Evolutionary conservation across 2,888 invertebrate species (phyloP), one percentile per base, ranked within the genome.

Genomic region (Drosophila prostipennis): DNA sequence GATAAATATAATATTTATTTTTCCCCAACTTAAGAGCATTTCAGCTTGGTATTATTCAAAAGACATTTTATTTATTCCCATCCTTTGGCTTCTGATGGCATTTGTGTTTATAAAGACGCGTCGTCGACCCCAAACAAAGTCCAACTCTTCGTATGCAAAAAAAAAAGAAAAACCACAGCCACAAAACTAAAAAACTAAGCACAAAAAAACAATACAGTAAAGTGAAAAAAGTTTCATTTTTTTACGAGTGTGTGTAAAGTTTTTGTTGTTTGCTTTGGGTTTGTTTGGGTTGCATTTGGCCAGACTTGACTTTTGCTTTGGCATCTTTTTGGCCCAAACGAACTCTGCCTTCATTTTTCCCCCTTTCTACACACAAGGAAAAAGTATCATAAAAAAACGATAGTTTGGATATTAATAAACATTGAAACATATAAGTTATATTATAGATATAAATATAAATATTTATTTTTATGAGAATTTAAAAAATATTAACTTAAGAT

Each of bases 251-350:
- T 71, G 54, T 71, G 49, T 34, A 60, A 51, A 60, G 51, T 71
- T 51, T 55, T 46, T 51, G 51, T 70, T 69, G 48, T 71, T 71
- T 56, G 55, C 71, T 61, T 64, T 56, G 63, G 72, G 78, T 57
- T 78, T 82, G 82, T 80, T 81, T 80, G 68, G 84, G 70, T 71
- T 80, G 72, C 80, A 76, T 78, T 80, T 79, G 53, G 58, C 71
- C 72, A 74, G 83, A 80, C 80, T 79, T 81, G 79, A 77, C 76
- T 85, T 74, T 71, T 69, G 59, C 74, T 58, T 46, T 52, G 55
- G 78, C 79, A 74, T 77, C 68, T 61, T 63, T 81, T 68, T 85
- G 83, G 80, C 82, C 79, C 74, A 74, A 79, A 81, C 78, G 77
- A 76, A 82, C 42, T 53, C 51, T 7, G 43, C 34, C 42, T 42